Conservation (phyloP, 2,797 vertebrate species). For the Carduelis carduelis region DNA sequence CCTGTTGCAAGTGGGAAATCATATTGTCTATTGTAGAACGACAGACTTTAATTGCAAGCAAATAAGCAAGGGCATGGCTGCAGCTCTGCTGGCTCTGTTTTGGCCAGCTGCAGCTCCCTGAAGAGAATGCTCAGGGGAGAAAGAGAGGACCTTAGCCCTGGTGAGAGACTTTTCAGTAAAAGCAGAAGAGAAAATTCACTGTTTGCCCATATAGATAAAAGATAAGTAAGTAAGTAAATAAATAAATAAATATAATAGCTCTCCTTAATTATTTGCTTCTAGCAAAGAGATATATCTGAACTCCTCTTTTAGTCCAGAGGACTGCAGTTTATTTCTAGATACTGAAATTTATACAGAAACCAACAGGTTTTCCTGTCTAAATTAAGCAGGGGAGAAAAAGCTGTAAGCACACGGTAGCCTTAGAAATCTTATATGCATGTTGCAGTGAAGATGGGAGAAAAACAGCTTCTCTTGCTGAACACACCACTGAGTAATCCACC, state of each 20-base stretch:
- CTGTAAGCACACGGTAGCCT: slow-evolving; percentile 3
- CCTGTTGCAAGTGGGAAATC: slow-evolving; percentile 23
- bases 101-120: not conserved
- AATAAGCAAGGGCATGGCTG: not conserved
- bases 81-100: not conserved
- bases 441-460: not conserved
- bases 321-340: slow-evolving; percentile 43
- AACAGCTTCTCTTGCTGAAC: not conserved
- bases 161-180: not conserved
- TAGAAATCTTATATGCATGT: not conserved
- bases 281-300: not conserved
- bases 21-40: not conserved
- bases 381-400: slow-evolving; percentile 24
- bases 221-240: not conserved
- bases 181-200: not conserved
- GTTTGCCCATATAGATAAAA: not conserved
- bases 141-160: not conserved
- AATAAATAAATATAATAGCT: not conserved
- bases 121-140: not conserved
- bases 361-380: slow-evolving; percentile 36
- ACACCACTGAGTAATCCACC: not conserved
- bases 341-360: slow-evolving; percentile 28
- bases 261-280: not conserved
- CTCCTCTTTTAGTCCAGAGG: not conserved
- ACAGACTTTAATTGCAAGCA: not conserved